Evolutionary conservation across 2,797 vertebrate genomes (phyloP).

Genomic region (Cryptoblepharus egeriae): DNA sequence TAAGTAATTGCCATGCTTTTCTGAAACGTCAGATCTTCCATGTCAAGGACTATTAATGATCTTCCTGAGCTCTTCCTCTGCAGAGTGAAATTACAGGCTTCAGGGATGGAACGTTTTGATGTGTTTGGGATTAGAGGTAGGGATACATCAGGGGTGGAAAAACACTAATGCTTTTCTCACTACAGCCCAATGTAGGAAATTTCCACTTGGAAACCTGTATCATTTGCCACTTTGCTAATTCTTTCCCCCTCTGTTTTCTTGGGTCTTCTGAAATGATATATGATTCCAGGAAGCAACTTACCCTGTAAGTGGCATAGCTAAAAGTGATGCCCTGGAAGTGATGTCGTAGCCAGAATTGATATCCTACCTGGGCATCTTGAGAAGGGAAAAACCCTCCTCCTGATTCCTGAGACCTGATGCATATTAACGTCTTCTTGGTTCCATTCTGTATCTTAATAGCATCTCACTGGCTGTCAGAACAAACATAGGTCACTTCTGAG

Average conservation of each 20-base stretch:
- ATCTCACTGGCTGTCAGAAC: too few species aligned
- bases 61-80: conserved; percentile 49
- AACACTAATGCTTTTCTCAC: conserved; percentile 58
- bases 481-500: too few species aligned
- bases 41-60: conserved; percentile 63
- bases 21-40: conserved; percentile 57
- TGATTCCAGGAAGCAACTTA: too few species aligned
- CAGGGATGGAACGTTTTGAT: conserved; percentile 59
- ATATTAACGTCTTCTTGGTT: too few species aligned
- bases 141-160: background rate
- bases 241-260: conserved; percentile 40
- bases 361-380: too few species aligned
- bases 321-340: too few species aligned
- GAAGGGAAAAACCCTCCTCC: too few species aligned
- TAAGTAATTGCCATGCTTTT: conserved; percentile 69
- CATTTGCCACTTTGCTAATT: conserved; percentile 48
- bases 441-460: too few species aligned
- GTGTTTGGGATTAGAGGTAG: conserved; percentile 49
- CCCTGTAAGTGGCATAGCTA: too few species aligned
- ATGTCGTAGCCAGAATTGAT: too few species aligned
- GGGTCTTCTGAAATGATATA: conserved; percentile 52
- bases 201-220: conserved; percentile 42
- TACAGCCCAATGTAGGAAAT: conserved; percentile 46
- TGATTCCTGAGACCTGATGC: too few species aligned
- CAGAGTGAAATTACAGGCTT: conserved; percentile 54